These are phyloP conservation scores for Drosophila recens DNA, from an alignment of 2,888 invertebrate species.

Conservation along the genomic window DNA sequence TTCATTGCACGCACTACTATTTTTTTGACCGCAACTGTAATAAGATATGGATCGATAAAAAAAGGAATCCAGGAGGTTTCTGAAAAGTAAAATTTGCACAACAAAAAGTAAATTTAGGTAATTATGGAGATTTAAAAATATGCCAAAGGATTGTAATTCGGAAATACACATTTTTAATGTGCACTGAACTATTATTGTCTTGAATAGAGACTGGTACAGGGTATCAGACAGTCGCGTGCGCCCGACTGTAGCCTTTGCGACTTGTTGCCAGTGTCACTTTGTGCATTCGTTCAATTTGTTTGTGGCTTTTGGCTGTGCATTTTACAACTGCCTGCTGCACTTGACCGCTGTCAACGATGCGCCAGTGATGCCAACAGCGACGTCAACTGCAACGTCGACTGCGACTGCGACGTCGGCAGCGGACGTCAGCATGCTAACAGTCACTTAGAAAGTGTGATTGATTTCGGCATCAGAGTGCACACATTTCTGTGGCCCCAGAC, in stretches of 20 bases:
- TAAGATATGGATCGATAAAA: no score
- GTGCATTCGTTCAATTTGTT: conserved; percentile 53
- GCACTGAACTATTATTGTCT: no score
- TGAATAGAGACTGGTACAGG: background rate
- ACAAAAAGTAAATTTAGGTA: no score
- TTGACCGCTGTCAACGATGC: conserved; percentile 50
- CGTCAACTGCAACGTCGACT: conserved; percentile 1
- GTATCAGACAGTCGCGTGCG: background rate
- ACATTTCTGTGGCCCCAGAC: conserved; percentile 72
- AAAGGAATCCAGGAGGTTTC: no score
- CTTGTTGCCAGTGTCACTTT: conserved; percentile 51
- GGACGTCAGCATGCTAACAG: conserved; percentile 25
- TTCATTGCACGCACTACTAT: no score
- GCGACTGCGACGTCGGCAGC: conserved; percentile 1
- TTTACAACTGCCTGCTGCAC: conserved; percentile 36
- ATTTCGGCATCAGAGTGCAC: conserved; percentile 79
- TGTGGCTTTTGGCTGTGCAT: conserved; percentile 38
- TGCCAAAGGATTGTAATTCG: no score
- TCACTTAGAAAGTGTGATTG: conserved; percentile 83
- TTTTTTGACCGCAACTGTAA: no score
- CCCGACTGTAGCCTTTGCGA: background rate
- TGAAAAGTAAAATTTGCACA: no score
- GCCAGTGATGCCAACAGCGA: conserved; percentile 35
- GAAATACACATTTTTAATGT: no score
- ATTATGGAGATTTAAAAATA: no score